Conservation (phyloP, 2,888 invertebrate species). For the Aspidapion aeneum region DNA sequence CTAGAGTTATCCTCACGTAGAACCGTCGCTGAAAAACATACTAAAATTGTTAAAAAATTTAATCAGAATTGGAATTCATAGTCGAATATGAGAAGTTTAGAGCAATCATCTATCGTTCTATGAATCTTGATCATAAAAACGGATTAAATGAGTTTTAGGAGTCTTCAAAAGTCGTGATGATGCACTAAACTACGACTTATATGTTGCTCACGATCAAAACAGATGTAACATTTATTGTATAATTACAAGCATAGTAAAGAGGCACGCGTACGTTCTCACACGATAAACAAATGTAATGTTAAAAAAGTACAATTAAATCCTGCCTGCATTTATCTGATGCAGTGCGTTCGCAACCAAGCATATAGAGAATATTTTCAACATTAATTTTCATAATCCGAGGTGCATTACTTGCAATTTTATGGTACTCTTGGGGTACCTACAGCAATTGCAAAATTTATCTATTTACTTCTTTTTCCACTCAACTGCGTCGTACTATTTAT, state of each 20-base stretch:
- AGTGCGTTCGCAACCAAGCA: constrained; percentile 15
- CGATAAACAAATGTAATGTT: neutral
- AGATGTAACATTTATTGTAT: neutral
- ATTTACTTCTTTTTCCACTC: constrained; percentile 17
- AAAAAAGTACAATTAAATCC: neutral
- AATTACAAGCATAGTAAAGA: neutral
- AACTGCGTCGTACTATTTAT: constrained; percentile 31
- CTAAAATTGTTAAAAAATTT: no score
- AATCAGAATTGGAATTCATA: no score
- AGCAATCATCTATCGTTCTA: no score
- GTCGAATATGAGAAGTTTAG: no score
- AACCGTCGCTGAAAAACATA: no score
- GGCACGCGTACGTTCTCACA: neutral
- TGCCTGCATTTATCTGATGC: constrained; percentile 3
- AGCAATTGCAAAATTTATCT: constrained; percentile 29
- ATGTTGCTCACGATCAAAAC: neutral
- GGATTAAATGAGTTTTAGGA: neutral
- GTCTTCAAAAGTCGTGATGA: neutral
- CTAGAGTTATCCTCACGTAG: no score
- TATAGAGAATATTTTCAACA: no score
- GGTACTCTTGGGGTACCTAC: neutral
- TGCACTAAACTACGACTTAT: neutral
- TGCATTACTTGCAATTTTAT: neutral
- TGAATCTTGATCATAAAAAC: neutral
- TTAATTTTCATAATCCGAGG: neutral